Percentiles rank a stretch among this genome's conserved stretches.
Evolutionary conservation across 2,888 invertebrate genomes (phyloP).

Genomic region (Leistus spinibarbis): DNA sequence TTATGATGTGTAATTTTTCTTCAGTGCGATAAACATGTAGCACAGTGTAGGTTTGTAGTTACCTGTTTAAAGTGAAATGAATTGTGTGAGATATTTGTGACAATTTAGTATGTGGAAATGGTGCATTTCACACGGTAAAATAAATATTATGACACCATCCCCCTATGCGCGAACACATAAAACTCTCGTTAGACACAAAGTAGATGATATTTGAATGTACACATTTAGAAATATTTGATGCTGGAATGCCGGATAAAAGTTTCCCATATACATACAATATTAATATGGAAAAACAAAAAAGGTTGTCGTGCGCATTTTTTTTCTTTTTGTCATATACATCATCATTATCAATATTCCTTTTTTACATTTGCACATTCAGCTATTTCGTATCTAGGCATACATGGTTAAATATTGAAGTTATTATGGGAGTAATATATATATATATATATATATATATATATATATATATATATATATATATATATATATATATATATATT

Average conservation of each 20-base stretch:
- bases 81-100: slow-evolving; percentile 26
- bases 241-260: background rate
- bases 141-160: slow-evolving; percentile 24
- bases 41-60: too few species aligned
- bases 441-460: background rate
- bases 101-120: slow-evolving; percentile 19
- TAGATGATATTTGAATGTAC: slow-evolving; percentile 36
- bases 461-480: too few species aligned
- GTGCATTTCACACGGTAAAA: slow-evolving; percentile 19
- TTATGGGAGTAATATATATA: background rate
- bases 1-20: background rate
- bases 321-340: background rate
- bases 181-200: slow-evolving; percentile 25
- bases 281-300: background rate
- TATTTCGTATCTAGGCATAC: background rate
- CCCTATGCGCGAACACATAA: slow-evolving; percentile 17
- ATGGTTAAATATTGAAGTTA: background rate
- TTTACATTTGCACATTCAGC: background rate
- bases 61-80: slow-evolving; percentile 19
- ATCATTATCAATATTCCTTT: background rate
- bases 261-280: background rate
- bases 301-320: background rate
- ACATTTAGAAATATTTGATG: slow-evolving; percentile 23
- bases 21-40: background rate
- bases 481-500: too few species aligned